Conservation (phyloP, 2,797 vertebrate genomes). For the Eulemur coronatus region DNA sequence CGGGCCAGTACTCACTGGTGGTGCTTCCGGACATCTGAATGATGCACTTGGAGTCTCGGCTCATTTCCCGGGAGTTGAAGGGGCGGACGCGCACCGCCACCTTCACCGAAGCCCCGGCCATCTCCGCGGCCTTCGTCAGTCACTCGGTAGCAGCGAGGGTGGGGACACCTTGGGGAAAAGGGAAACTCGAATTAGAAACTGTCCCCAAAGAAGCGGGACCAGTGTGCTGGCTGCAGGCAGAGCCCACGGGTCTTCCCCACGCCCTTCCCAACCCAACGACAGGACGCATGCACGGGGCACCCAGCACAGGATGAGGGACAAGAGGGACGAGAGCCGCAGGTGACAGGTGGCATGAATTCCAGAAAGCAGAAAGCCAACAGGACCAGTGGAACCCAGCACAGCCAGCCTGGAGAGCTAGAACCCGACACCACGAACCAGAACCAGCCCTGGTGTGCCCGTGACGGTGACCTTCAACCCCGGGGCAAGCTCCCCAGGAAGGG, state of each 20-base stretch:
- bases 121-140: slow-evolving; percentile 63
- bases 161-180: slow-evolving; percentile 61
- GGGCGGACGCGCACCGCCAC: slow-evolving; percentile 98
- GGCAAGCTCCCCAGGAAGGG: neutral
- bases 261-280: rapidly evolving
- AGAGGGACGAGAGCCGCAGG: neutral
- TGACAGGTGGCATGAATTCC: neutral
- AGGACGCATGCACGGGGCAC: rapidly evolving
- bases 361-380: neutral
- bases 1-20: slow-evolving; percentile 91
- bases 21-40: slow-evolving; percentile 99
- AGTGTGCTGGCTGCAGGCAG: rapidly evolving
- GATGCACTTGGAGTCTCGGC: slow-evolving; percentile 97
- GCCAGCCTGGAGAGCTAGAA: neutral
- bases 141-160: rapidly evolving
- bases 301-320: too few relatives aligned
- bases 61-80: slow-evolving; percentile 97
- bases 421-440: neutral
- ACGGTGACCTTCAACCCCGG: neutral
- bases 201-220: rapidly evolving
- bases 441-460: rapidly evolving
- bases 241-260: neutral
- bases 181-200: neutral
- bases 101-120: slow-evolving; percentile 99
- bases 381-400: neutral